A percentile compares a stretch with the other conserved stretches of the same genome.
These are phyloP conservation scores for Campopleginae sp. DNA, from an alignment of 2,888 invertebrate genomes.

Conservation along the genomic window DNA sequence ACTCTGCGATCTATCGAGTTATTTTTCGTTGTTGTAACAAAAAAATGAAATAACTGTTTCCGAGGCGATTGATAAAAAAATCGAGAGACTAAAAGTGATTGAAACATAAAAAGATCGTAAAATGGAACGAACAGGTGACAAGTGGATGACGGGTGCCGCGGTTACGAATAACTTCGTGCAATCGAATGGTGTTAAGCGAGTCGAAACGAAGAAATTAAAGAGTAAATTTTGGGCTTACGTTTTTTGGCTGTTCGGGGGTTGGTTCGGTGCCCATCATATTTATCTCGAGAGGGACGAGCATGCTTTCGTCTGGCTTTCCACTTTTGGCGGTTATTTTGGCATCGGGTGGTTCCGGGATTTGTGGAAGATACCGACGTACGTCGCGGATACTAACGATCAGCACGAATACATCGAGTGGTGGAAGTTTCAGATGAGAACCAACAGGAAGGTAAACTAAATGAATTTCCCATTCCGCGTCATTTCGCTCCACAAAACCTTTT, in stretches of 20 bases:
- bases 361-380: constrained; percentile 93
- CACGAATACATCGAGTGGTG: constrained; percentile 88
- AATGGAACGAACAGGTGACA: constrained; percentile 37
- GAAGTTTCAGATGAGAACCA: constrained; percentile 86
- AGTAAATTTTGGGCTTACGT: constrained; percentile 90
- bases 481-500: neutral
- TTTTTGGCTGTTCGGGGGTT: constrained; percentile 94
- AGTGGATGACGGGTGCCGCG: constrained; percentile 17
- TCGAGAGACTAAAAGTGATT: neutral
- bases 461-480: neutral
- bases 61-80: constrained; percentile 1
- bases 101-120: constrained; percentile 5
- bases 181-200: constrained; percentile 39
- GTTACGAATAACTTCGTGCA: constrained; percentile 44
- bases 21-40: too few relatives aligned
- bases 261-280: constrained; percentile 95
- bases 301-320: constrained; percentile 95
- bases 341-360: constrained; percentile 95
- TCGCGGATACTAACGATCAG: constrained; percentile 92
- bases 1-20: neutral
- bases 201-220: constrained; percentile 76
- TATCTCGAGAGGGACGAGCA: constrained; percentile 95
- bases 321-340: constrained; percentile 93
- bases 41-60: neutral
- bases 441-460: constrained; percentile 87